Percentiles rank a stretch among this genome's conserved stretches.
Evolutionary conservation across 2,113 vertebrate genomes (phyloP).

Genomic region (Elaphurus davidianus): DNA sequence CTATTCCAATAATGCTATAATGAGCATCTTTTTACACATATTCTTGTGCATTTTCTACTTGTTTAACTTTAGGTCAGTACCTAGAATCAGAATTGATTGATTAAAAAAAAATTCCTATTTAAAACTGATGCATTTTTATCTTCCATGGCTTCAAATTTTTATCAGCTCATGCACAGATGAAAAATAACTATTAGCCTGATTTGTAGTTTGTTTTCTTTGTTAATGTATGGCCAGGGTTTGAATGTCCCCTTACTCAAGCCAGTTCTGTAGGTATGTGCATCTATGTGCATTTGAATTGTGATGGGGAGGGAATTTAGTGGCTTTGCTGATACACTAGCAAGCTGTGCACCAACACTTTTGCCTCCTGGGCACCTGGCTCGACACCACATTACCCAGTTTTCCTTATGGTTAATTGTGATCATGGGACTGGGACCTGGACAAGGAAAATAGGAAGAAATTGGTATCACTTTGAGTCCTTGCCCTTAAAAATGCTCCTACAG

Average conservation of each 20-base stretch:
- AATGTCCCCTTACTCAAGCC: neutral
- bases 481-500: neutral
- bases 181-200: neutral
- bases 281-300: accelerated
- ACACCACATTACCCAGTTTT: neutral
- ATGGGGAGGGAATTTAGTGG: neutral
- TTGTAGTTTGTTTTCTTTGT: neutral
- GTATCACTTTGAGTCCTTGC: neutral
- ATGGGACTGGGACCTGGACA: neutral
- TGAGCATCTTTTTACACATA: neutral
- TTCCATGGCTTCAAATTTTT: neutral
- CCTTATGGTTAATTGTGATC: neutral
- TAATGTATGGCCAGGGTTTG: neutral
- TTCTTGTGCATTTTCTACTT: neutral
- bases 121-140: neutral
- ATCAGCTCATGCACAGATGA: neutral
- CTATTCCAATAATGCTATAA: neutral
- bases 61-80: neutral
- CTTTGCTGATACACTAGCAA: neutral
- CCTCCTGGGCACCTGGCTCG: neutral
- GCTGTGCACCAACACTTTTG: neutral
- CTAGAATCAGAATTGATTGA: neutral
- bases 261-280: neutral
- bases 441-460: neutral
- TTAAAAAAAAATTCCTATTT: neutral